These are phyloP conservation scores for Heteromormyrus szaboi DNA, from an alignment of 2,797 vertebrate genomes.

Conservation along the genomic window DNA sequence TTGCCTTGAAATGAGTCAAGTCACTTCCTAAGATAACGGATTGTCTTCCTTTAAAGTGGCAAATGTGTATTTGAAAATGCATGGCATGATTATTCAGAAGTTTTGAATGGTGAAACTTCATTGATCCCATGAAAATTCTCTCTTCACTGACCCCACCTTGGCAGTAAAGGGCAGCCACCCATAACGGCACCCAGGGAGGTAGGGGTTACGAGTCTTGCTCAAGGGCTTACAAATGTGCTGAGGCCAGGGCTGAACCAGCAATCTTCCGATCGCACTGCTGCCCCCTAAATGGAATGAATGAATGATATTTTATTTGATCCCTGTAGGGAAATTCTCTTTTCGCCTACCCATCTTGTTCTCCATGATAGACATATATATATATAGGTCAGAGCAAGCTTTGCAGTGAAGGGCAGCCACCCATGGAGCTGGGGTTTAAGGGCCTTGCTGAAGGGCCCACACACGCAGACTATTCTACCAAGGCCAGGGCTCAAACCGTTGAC, in stretches of 20 bases:
- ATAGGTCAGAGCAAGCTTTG: neutral
- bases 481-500: neutral
- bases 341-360: neutral
- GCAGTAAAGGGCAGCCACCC: neutral
- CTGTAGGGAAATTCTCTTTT: neutral
- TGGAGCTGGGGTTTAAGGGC: neutral
- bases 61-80: neutral
- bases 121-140: neutral
- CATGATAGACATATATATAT: neutral
- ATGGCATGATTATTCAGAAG: neutral
- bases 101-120: neutral
- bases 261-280: neutral
- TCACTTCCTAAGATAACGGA: neutral
- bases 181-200: neutral
- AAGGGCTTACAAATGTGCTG: neutral
- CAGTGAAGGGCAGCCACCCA: neutral
- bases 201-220: neutral
- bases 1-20: neutral
- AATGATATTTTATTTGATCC: neutral
- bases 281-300: neutral
- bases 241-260: neutral
- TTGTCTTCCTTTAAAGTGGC: neutral
- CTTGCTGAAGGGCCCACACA: neutral
- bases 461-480: neutral
- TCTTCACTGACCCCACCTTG: neutral